These are phyloP conservation scores for Bradypus variegatus DNA, from an alignment of 2,797 vertebrate species.

Conservation along the genomic window DNA sequence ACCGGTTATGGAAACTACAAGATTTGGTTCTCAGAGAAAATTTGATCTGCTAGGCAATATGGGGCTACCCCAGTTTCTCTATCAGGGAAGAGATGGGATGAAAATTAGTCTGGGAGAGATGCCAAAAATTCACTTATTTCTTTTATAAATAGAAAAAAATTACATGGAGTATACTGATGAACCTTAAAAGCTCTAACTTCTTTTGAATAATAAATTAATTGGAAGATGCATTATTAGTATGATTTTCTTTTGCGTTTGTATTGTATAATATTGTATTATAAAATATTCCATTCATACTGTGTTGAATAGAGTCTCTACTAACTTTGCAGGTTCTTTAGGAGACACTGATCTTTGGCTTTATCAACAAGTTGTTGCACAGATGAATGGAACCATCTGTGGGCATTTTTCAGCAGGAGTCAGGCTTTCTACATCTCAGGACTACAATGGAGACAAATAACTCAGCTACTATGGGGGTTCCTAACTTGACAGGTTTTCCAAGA, in stretches of 20 bases:
- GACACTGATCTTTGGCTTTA: not conserved
- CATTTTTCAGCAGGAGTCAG: too few relatives aligned
- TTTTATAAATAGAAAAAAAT: slow-evolving; percentile 1
- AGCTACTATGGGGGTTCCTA: too few relatives aligned
- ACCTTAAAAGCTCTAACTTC: not conserved
- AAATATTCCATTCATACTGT: too few relatives aligned
- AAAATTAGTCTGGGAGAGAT: not conserved
- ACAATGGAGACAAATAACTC: too few relatives aligned
- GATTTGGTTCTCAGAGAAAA: not conserved
- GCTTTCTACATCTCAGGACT: not conserved
- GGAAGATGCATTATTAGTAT: not conserved
- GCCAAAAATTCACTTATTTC: not conserved
- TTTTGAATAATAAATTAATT: not conserved
- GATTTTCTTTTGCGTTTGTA: not conserved
- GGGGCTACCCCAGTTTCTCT: not conserved
- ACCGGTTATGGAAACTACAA: not conserved
- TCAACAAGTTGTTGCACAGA: not conserved
- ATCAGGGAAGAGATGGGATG: not conserved
- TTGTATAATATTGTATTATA: not conserved
- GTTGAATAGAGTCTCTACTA: not conserved
- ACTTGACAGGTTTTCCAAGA: not conserved
- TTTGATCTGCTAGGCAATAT: not conserved
- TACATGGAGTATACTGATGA: not conserved
- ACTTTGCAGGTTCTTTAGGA: too few relatives aligned
- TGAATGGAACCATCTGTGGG: not conserved